Conservation (phyloP, 2,797 vertebrate genomes). For the Tenualosa ilisha region DNA sequence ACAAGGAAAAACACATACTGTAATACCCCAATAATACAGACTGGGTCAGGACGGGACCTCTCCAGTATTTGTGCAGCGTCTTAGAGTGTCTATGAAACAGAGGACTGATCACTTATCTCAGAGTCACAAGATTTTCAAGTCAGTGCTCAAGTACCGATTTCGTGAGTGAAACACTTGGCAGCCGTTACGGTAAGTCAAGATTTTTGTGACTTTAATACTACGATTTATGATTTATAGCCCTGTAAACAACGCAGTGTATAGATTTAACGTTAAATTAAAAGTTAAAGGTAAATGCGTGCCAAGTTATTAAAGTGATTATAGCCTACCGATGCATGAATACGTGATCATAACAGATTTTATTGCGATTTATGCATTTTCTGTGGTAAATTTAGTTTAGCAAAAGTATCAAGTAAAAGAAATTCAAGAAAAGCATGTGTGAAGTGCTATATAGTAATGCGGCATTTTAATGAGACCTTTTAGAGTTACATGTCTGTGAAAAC, state of each 20-base stretch:
- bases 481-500: background rate
- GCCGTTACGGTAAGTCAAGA: slow-evolving; percentile 18
- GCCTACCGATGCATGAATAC: background rate
- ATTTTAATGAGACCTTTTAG: background rate
- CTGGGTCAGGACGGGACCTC: background rate
- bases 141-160: slow-evolving; percentile 16
- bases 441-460: background rate
- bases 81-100: background rate
- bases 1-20: slow-evolving; percentile 39
- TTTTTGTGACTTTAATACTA: background rate
- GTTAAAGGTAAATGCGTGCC: background rate
- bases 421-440: background rate
- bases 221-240: background rate
- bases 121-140: background rate
- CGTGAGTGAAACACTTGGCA: slow-evolving; percentile 19
- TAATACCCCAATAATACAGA: slow-evolving; percentile 17
- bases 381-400: background rate
- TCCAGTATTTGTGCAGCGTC: background rate
- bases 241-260: background rate
- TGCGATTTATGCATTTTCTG: background rate
- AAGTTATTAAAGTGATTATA: background rate
- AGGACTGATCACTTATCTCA: background rate
- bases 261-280: too few species aligned
- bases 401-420: background rate
- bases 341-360: background rate